phyloP scores from a whole-genome alignment of 2,888 invertebrate genomes.

The Caenorhabditis plicata region DNA sequence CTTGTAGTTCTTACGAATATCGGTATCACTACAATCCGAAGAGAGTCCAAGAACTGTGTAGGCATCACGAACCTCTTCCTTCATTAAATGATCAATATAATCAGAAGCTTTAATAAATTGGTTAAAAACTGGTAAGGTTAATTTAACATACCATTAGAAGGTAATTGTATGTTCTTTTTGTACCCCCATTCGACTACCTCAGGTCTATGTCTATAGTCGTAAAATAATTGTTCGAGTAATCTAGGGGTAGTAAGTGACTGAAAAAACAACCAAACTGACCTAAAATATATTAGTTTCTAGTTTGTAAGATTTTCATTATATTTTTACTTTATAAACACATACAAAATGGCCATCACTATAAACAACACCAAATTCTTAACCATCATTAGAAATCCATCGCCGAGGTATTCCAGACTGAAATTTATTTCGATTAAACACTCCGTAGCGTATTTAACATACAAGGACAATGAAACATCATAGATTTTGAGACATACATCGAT shows the following conservation, averaged over 20 bases:
- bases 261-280: slow-evolving; percentile 1
- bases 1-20: slow-evolving; percentile 90
- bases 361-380: slow-evolving; percentile 1
- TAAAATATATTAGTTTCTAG: background rate
- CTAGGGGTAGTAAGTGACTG: slow-evolving; percentile 3
- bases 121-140: too few species aligned
- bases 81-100: slow-evolving; percentile 86
- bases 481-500: slow-evolving; percentile 37
- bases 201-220: background rate
- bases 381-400: slow-evolving; percentile 3
- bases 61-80: slow-evolving; percentile 81
- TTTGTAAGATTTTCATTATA: background rate
- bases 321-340: background rate
- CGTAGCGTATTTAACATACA: background rate
- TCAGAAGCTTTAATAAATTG: too few species aligned
- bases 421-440: background rate
- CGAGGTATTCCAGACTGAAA: slow-evolving; percentile 1
- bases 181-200: slow-evolving; percentile 18
- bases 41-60: slow-evolving; percentile 88
- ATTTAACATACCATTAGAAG: slow-evolving; percentile 3
- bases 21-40: slow-evolving; percentile 84
- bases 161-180: slow-evolving; percentile 13
- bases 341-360: background rate
- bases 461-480: slow-evolving; percentile 15
- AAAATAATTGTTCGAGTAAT: slow-evolving; percentile 2